Conservation (phyloP, 1,140 invertebrate species). For the Centruroides sculpturatus region DNA sequence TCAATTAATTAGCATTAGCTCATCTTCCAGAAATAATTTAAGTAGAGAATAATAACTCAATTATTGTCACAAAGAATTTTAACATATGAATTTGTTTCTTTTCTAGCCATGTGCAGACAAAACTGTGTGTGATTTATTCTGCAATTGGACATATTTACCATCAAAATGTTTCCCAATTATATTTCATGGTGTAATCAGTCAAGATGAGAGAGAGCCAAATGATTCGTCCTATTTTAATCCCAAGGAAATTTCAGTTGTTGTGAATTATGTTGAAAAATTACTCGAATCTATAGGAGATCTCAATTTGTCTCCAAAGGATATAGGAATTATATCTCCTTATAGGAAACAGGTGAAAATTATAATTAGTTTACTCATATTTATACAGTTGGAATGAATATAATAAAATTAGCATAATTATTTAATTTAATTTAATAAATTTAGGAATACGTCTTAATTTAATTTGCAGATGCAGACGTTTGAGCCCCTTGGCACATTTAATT, state of each 20-base stretch:
- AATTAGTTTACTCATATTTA: not conserved
- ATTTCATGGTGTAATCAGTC: slow-evolving; percentile 33
- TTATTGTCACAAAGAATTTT: no score
- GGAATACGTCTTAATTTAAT: slow-evolving; percentile 28
- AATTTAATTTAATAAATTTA: slow-evolving; percentile 25
- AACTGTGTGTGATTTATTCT: slow-evolving; percentile 6
- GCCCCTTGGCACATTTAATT: no score
- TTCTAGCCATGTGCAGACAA: no score
- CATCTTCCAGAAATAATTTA: no score
- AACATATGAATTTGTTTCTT: no score
- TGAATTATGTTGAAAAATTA: slow-evolving; percentile 36
- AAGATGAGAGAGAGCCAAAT: slow-evolving; percentile 51
- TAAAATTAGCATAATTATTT: no score
- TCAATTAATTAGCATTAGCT: no score
- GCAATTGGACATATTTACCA: slow-evolving; percentile 20
- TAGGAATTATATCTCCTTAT: slow-evolving; percentile 90
- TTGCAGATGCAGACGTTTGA: no score
- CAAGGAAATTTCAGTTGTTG: slow-evolving; percentile 50
- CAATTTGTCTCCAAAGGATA: slow-evolving; percentile 47
- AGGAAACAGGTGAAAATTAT: slow-evolving; percentile 65
- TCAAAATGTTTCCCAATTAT: not conserved
- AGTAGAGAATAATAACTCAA: no score
- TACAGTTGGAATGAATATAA: no score
- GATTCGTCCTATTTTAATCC: slow-evolving; percentile 84
- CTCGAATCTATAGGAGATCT: slow-evolving; percentile 33